Evolutionary conservation across 2,113 vertebrate genomes (phyloP), one percentile per base, ranked within the genome.

Genomic region (Mirounga angustirostris): DNA sequence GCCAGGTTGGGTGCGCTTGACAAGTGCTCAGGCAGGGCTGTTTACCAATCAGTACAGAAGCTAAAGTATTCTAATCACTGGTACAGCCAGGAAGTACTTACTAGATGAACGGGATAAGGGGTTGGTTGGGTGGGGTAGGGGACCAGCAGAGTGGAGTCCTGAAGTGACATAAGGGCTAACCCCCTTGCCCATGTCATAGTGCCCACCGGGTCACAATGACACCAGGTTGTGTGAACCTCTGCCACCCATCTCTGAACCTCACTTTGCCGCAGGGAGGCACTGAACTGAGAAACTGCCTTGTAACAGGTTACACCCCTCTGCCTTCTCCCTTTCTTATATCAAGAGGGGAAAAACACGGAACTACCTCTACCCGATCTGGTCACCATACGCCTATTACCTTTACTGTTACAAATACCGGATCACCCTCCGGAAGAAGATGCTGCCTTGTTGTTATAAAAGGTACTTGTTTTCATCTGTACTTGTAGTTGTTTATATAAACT

Each of bases 221-320:
- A 40, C 67, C 56, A 73, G 94, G 1, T 4, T 56, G 95, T 81
- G n/a, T 97, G 28, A 97, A 94, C 0, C 40, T 6, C 83, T 76
- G 92, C 67, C 78, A 8, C 82, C 1, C 19, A 0, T 3, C 56
- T 59, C 94, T 59, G 91, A 82, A 76, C 28, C 67, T 98, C 97
- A 98, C 96, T 98, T 97, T 98, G 97, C 97, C 96, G 43, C 90
- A n/a, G 97, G 97, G 94, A 97, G 98, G 98, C 98, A 98, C 84
- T 96, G 97, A 97, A 98, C 85, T 56, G 95, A 95, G 73, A 97
- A 97, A 96, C 97, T 97, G 95, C 96, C 96, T 96, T 92, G 96
- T 79, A 36, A 40, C 95, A 95, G 97, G 95, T 89, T 10, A 2
- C 86, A 22, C 88, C 95, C 95, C 88, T 95, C 93, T 89, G 5